Evolutionary conservation across 2,113 vertebrate species (phyloP).

Genomic region (Rhagologus leucostigma): DNA sequence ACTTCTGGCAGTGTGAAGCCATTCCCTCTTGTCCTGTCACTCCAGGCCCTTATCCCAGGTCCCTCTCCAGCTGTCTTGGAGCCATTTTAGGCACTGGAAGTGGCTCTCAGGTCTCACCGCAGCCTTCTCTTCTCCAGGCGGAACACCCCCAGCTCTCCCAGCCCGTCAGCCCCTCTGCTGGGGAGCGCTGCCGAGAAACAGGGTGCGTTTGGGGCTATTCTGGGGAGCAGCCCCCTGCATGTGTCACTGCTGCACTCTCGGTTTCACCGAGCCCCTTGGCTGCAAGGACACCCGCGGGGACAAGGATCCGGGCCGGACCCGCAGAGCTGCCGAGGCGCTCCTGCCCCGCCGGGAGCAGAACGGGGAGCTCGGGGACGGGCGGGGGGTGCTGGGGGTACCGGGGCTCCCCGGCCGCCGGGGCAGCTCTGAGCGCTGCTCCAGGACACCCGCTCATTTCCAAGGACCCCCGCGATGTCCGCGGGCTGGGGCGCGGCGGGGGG

Average conservation of each 20-base stretch:
- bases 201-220: background rate
- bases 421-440: background rate
- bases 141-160: background rate
- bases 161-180: too few species aligned
- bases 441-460: fast-evolving
- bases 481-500: too few species aligned
- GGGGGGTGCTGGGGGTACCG: fast-evolving
- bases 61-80: background rate
- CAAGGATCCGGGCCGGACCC: fast-evolving
- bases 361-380: background rate
- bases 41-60: background rate
- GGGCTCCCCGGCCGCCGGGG: too few species aligned
- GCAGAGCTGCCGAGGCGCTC: background rate
- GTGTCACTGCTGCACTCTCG: background rate
- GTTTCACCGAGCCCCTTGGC: background rate
- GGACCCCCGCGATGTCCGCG: background rate
- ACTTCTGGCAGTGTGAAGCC: background rate
- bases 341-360: too few species aligned
- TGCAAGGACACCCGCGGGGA: fast-evolving
- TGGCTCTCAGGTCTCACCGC: fast-evolving
- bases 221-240: background rate
- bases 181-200: background rate
- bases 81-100: fast-evolving
- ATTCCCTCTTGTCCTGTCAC: background rate
- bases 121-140: too few species aligned